These are phyloP conservation scores for Myoxocephalus aenaeus DNA, from an alignment of 2,797 vertebrate species.

Conservation along the genomic window DNA sequence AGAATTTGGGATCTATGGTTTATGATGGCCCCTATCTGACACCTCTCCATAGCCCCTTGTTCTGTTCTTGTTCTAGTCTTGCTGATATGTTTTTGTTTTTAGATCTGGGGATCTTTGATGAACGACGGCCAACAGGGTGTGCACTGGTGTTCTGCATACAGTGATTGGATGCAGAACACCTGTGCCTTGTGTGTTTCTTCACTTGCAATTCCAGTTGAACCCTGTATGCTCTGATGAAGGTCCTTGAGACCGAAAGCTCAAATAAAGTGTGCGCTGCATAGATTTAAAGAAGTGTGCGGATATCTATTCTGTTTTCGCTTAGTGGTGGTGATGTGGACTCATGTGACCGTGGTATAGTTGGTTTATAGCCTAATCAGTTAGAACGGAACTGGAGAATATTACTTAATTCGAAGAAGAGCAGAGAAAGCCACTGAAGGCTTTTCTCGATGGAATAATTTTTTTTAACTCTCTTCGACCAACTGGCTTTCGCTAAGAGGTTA, in stretches of 20 bases:
- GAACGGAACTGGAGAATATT: neutral
- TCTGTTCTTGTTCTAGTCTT: neutral
- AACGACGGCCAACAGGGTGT: neutral
- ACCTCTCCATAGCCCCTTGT: neutral
- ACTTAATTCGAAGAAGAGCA: too few relatives aligned
- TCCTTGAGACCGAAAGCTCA: neutral
- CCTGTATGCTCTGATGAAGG: neutral
- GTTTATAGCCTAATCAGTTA: neutral
- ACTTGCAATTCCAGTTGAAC: neutral
- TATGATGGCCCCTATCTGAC: neutral
- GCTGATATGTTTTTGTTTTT: neutral
- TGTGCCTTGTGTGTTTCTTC: neutral
- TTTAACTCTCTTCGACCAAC: neutral
- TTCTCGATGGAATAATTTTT: neutral
- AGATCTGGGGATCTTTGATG: neutral
- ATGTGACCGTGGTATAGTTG: neutral
- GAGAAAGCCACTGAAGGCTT: neutral
- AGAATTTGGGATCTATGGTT: neutral
- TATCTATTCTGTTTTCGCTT: neutral
- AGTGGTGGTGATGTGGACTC: neutral
- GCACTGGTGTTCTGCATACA: neutral
- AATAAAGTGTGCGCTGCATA: neutral
- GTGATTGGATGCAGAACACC: neutral
- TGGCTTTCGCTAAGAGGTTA: neutral
- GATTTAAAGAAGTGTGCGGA: neutral